Conservation (phyloP, 2,797 vertebrate genomes). For the Gymnoscopelus braueri region DNA sequence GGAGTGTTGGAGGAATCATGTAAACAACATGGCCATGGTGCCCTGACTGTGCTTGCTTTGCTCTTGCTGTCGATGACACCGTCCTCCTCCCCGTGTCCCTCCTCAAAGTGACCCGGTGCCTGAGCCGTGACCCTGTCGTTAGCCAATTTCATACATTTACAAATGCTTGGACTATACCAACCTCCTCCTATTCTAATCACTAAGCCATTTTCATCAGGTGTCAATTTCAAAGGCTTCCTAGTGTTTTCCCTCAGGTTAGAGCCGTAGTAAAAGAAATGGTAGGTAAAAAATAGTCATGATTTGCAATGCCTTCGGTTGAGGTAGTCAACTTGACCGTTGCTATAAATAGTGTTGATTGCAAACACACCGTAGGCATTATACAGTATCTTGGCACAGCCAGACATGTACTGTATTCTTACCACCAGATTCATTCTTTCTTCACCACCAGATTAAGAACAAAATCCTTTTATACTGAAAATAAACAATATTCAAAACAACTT, state of each 20-base stretch:
- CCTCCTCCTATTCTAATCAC: constrained; percentile 67
- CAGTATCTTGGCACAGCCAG: no score
- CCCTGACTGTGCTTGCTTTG: constrained; percentile 62
- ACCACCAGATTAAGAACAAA: no score
- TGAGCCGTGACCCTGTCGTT: constrained; percentile 71
- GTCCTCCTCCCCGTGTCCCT: constrained; percentile 40
- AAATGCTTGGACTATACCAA: constrained; percentile 61
- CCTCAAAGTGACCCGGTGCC: constrained; percentile 61
- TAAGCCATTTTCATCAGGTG: constrained; percentile 53
- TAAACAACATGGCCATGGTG: constrained; percentile 77
- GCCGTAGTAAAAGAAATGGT: constrained; percentile 8
- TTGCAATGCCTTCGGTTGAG: not conserved
- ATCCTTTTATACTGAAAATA: no score
- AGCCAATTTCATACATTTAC: constrained; percentile 76
- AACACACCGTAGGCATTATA: no score
- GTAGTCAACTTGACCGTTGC: not conserved
- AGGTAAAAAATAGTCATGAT: constrained; percentile 19
- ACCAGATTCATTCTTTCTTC: no score
- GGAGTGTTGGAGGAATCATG: constrained; percentile 76
- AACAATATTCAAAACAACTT: no score
- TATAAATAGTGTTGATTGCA: not conserved
- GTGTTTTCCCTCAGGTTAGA: constrained; percentile 17
- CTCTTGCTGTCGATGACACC: constrained; percentile 66
- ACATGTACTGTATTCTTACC: no score
- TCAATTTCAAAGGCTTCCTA: constrained; percentile 52